phyloP scores from a whole-genome alignment of 2,113 vertebrate genomes.

The Speoplatyrhinus poulsoni region DNA sequence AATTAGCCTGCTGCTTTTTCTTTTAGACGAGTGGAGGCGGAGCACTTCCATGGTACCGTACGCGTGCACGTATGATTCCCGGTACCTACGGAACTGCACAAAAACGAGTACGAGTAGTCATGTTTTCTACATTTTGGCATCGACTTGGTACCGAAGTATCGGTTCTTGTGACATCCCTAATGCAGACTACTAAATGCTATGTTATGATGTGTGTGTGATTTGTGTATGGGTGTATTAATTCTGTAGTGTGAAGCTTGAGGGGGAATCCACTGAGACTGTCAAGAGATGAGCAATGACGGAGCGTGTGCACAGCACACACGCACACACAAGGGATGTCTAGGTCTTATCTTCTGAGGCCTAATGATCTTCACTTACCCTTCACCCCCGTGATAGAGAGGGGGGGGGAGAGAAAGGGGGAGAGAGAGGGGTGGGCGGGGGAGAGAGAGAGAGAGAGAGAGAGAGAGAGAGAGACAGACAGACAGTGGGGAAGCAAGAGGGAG shows the following conservation, averaged over 20 bases:
- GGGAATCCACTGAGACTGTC: constrained; percentile 58
- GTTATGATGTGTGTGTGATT: constrained; percentile 9
- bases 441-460: no score
- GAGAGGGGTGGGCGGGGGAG: not conserved
- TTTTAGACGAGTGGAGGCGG: no score
- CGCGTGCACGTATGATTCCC: no score
- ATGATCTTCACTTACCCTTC: constrained; percentile 67
- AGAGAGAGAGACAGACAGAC: constrained; percentile 3
- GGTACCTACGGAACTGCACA: no score
- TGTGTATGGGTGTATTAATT: constrained; percentile 62
- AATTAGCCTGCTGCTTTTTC: no score
- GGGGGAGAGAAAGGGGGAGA: not conserved
- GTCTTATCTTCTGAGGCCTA: constrained; percentile 47
- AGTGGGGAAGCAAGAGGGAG: not conserved
- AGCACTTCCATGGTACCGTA: no score
- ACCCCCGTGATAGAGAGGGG: constrained; percentile 40
- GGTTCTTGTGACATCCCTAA: no score
- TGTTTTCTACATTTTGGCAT: no score
- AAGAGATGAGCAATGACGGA: constrained; percentile 67
- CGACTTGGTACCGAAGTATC: no score
- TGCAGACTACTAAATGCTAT: no score
- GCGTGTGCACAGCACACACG: not conserved
- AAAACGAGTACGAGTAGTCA: no score
- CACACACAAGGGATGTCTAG: constrained; percentile 27
- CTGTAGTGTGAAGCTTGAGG: constrained; percentile 58